These are phyloP conservation scores for Cossypha niveicapilla DNA, from an alignment of 2,797 vertebrate species.

Conservation along the genomic window DNA sequence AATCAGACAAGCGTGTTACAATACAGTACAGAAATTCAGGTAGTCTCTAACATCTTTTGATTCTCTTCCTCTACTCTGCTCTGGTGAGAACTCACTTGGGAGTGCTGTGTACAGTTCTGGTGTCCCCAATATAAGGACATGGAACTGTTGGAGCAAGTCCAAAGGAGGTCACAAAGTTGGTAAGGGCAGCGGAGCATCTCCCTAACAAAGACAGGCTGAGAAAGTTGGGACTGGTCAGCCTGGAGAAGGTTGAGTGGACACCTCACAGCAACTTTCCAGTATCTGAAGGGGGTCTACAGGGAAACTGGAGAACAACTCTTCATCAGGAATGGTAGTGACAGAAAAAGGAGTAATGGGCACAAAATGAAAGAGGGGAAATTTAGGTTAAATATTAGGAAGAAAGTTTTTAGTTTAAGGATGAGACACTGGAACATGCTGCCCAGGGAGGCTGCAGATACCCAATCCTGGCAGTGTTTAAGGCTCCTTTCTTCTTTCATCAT, in stretches of 20 bases:
- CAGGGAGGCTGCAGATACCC: background rate
- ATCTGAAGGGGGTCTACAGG: background rate
- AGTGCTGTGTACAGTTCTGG: background rate
- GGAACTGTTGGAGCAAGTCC: background rate
- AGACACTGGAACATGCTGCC: background rate
- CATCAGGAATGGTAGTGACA: background rate
- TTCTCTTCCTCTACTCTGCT: background rate
- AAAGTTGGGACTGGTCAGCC: background rate
- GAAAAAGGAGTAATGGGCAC: background rate
- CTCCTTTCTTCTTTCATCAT: background rate
- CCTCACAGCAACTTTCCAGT: background rate
- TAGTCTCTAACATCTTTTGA: background rate
- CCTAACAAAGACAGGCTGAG: background rate
- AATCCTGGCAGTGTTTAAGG: background rate
- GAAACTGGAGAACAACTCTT: background rate
- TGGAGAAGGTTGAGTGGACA: background rate
- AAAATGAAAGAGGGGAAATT: background rate
- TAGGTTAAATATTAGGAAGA: background rate
- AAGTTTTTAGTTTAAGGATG: background rate
- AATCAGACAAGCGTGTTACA: background rate
- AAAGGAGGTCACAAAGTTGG: background rate
- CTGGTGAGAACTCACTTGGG: background rate
- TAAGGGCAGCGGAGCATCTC: background rate
- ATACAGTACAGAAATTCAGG: background rate
- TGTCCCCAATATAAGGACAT: background rate